These are phyloP conservation scores for Plecotus auritus DNA, from an alignment of 2,113 vertebrate genomes.

Conservation along the genomic window DNA sequence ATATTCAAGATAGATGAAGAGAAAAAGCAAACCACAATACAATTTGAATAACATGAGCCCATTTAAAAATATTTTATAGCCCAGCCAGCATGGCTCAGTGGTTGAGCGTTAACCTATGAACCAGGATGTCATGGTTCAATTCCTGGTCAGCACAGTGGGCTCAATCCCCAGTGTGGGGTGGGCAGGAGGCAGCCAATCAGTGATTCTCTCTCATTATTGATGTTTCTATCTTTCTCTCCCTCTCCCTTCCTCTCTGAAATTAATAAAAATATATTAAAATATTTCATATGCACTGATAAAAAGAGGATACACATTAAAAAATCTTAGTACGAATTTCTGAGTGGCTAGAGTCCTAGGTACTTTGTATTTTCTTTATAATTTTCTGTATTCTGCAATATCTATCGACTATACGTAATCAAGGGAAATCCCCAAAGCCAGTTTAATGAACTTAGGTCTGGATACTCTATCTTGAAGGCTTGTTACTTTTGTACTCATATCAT, in stretches of 20 bases:
- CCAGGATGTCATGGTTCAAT: too few relatives aligned
- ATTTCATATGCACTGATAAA: background rate
- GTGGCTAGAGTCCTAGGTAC: background rate
- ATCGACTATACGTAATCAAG: background rate
- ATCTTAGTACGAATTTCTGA: background rate
- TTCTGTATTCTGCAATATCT: background rate
- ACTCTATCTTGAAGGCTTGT: background rate
- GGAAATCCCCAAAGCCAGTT: background rate
- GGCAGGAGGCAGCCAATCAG: too few relatives aligned
- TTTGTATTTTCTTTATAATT: background rate
- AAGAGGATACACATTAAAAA: background rate
- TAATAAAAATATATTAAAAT: background rate
- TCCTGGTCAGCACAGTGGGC: too few relatives aligned
- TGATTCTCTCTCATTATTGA: too few relatives aligned
- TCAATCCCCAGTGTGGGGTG: too few relatives aligned
- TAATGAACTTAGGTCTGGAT: background rate
- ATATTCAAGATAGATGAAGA: slow-evolving; percentile 14
- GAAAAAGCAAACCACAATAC: background rate
- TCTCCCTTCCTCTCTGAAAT: too few relatives aligned
- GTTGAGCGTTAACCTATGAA: too few relatives aligned
- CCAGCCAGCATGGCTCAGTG: too few relatives aligned
- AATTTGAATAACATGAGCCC: background rate
- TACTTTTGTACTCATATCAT: background rate
- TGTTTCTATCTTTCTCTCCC: too few relatives aligned
- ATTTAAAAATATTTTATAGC: slow-evolving; percentile 2